Evolutionary conservation across 2,888 invertebrate genomes (phyloP), one percentile per base, ranked within the genome.

Genomic region (Drosophila subsilvestris): DNA sequence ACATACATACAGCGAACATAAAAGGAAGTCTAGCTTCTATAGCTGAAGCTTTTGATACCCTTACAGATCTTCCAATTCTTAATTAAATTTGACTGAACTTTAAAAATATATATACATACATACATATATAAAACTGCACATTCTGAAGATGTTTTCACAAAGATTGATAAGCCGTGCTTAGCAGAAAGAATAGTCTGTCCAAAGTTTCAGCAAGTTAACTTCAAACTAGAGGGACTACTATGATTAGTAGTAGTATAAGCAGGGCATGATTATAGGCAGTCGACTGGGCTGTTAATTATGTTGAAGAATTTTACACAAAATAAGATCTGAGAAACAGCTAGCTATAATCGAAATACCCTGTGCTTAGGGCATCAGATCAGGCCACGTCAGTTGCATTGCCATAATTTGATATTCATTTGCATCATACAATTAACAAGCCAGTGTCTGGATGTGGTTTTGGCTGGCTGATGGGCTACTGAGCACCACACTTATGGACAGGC

Each of bases 361-460:
- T 7, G 37, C n/a, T n/a, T 37, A n/a, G n/a, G 2, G 37, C 5
- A 37, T 14, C 6, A 37, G 6, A 37, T 14, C 37, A n/a, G 37
- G 7, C 37, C 43, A 66, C 48, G 70, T 70, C 42, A 65, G 58
- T 58, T 70, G 71, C 59, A 66, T 22, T 70, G 70, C 57, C 57
- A 14, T 37, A n/a, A 37, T 7, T 37, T 37, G 37, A 37, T 37
- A 37, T 7, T 37, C 7, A 7, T n/a, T 48, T n/a, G 20, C 17
- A 53, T 53, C 47, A 53, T 42, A 29, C 45, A 69, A 55, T 67
- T 50, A 50, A 72, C 59, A 18, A 50, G 27, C 18, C 25, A n/a
- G 6, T 8, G 9, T 5, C 29, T 58, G 48, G 48, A 32, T 17
- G 48, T 42, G 48, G 22, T n/a, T 22, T 6, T 32, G 6, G 17